Conservation (phyloP, 2,888 invertebrate species). For the Pterostichus niger region DNA sequence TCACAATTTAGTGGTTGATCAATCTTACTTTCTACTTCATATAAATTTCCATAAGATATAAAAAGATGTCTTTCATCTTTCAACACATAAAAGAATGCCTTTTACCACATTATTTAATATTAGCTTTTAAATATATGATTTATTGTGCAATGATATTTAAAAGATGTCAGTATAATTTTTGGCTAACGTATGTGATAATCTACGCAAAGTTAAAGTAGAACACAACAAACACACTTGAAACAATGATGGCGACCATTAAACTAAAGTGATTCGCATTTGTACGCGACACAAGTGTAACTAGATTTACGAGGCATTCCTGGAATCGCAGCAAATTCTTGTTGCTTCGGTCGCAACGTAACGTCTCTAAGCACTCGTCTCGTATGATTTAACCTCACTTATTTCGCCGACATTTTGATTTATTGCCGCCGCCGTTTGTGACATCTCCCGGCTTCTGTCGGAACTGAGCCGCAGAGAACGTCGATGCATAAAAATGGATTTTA, state of each 20-base stretch:
- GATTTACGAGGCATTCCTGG: slow-evolving; percentile 61
- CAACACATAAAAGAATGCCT: too few relatives aligned
- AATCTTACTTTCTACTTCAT: too few relatives aligned
- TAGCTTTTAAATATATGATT: too few relatives aligned
- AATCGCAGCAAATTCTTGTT: slow-evolving; percentile 23
- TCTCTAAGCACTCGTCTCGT: background rate
- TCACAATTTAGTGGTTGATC: too few relatives aligned
- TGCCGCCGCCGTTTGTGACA: slow-evolving; percentile 55
- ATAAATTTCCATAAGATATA: too few relatives aligned
- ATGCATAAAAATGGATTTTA: slow-evolving; percentile 64
- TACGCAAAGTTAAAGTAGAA: background rate
- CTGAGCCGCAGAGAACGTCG: slow-evolving; percentile 45
- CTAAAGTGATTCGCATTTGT: slow-evolving; percentile 2
- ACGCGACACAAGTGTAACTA: slow-evolving; percentile 36
- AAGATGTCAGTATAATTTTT: too few relatives aligned
- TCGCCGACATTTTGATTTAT: slow-evolving; percentile 63
- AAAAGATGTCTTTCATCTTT: too few relatives aligned
- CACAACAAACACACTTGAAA: background rate
- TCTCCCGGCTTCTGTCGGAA: slow-evolving; percentile 53
- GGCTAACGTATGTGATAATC: too few relatives aligned
- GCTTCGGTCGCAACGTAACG: background rate
- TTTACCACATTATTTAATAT: too few relatives aligned
- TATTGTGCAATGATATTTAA: too few relatives aligned
- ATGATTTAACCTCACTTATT: slow-evolving; percentile 64
- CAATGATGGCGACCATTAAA: background rate